A percentile compares a stretch with the other conserved stretches of the same genome.
Evolutionary conservation across 2,113 vertebrate genomes (phyloP).

Genomic region (Scartelaos histophorus): DNA sequence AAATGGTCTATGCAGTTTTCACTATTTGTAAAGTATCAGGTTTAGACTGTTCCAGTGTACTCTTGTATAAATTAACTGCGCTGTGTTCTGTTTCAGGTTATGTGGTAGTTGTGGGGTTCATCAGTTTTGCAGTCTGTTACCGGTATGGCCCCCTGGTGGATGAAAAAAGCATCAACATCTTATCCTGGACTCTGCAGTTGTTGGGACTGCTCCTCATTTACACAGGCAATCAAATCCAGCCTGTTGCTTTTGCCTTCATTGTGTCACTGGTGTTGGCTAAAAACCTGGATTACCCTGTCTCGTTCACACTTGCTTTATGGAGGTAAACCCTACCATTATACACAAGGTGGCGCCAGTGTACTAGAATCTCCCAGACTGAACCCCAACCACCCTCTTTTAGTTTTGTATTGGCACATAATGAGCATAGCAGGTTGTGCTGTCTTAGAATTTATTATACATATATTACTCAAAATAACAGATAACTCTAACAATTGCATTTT

Average conservation of each 20-base stretch:
- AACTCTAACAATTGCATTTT: background rate
- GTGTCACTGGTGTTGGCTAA: constrained; percentile 83
- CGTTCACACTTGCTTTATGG: constrained; percentile 36
- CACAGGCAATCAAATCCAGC: constrained; percentile 85
- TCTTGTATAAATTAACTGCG: background rate
- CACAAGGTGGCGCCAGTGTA: constrained; percentile 46
- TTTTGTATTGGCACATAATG: no score
- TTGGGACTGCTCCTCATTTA: constrained; percentile 88
- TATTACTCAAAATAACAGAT: no score
- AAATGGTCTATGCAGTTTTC: background rate
- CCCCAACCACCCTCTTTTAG: background rate
- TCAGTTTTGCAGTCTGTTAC: constrained; percentile 93
- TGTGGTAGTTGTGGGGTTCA: constrained; percentile 79
- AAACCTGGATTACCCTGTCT: constrained; percentile 85
- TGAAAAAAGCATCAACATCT: constrained; percentile 88
- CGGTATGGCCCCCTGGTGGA: constrained; percentile 90
- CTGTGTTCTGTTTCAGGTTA: constrained; percentile 79
- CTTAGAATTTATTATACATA: no score
- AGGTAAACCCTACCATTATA: constrained; percentile 54
- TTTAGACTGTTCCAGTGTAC: background rate
- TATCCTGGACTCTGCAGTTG: constrained; percentile 92
- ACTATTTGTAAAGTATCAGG: background rate
- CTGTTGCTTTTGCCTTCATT: constrained; percentile 83
- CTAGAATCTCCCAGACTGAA: background rate
- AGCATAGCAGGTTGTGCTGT: no score